These are phyloP conservation scores for Turritopsis dohrnii DNA, from an alignment of 30 jellyfish, hydroid and myxozoan species.

Conservation along the genomic window DNA sequence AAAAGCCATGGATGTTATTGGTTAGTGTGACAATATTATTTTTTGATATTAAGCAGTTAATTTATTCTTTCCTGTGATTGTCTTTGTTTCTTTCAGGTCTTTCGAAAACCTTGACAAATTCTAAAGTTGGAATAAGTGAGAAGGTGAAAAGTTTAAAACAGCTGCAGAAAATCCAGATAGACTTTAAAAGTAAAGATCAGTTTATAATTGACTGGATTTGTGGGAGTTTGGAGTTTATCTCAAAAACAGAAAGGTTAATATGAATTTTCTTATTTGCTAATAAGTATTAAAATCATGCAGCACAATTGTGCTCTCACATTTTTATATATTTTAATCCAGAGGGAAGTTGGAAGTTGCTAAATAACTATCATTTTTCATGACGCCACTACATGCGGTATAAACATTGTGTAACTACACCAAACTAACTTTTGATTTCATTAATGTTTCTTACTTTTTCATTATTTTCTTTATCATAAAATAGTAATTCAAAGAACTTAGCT, in stretches of 20 bases:
- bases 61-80: neutral
- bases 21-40: neutral
- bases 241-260: constrained; percentile 2
- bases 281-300: no score
- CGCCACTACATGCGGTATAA: no score
- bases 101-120: neutral
- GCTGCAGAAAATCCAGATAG: neutral
- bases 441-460: no score
- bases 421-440: no score
- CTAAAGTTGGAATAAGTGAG: neutral
- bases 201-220: neutral
- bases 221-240: neutral
- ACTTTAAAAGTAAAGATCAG: neutral
- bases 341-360: no score
- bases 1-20: neutral
- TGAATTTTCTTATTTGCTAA: neutral
- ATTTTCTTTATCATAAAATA: no score
- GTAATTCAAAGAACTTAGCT: no score
- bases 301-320: no score
- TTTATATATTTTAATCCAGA: no score
- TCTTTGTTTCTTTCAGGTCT: neutral
- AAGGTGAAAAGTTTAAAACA: neutral
- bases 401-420: no score
- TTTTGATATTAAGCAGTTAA: no score
- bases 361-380: no score